Percentiles rank a stretch among this genome's conserved stretches.
These are phyloP conservation scores for Hiodon tergisus DNA, from an alignment of 2,113 vertebrate species.

Conservation along the genomic window DNA sequence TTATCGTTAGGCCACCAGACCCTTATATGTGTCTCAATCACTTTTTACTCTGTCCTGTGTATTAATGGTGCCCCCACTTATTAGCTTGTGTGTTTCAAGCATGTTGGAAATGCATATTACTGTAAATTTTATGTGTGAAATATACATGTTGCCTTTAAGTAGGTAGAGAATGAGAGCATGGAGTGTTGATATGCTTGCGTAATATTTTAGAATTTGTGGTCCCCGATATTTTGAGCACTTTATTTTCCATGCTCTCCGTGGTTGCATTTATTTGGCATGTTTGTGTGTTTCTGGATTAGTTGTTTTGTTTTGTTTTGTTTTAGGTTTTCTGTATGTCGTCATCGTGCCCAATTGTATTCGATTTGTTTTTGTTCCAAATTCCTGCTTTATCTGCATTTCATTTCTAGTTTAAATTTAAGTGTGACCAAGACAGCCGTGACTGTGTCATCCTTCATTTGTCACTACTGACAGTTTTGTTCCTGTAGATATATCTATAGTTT, in stretches of 20 bases:
- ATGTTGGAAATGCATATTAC: not conserved
- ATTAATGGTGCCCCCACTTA: too few relatives aligned
- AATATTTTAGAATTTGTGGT: not conserved
- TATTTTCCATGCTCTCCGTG: slow-evolving; percentile 13
- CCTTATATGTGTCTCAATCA: not conserved
- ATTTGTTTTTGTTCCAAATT: not conserved
- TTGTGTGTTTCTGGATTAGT: not conserved
- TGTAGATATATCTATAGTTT: slow-evolving; percentile 29
- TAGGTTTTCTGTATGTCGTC: not conserved
- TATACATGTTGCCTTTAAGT: slow-evolving; percentile 20
- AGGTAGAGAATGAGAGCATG: not conserved
- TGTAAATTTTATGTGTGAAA: not conserved
- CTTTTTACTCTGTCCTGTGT: not conserved
- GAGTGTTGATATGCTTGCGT: slow-evolving; percentile 2
- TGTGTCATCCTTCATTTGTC: slow-evolving; percentile 37
- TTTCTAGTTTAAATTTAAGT: slow-evolving; percentile 43
- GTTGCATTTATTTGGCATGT: slow-evolving; percentile 3
- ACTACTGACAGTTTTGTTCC: slow-evolving; percentile 41
- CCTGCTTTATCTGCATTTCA: slow-evolving; percentile 40
- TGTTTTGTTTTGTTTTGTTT: not conserved
- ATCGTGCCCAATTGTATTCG: not conserved
- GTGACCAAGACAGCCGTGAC: slow-evolving; percentile 28
- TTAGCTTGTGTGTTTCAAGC: not conserved
- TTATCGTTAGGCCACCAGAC: not conserved
- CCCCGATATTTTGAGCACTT: slow-evolving; percentile 2